Base-by-base conservation (phyloP, 2,113 vertebrate species). In the Montifringilla adamsi region DNA sequence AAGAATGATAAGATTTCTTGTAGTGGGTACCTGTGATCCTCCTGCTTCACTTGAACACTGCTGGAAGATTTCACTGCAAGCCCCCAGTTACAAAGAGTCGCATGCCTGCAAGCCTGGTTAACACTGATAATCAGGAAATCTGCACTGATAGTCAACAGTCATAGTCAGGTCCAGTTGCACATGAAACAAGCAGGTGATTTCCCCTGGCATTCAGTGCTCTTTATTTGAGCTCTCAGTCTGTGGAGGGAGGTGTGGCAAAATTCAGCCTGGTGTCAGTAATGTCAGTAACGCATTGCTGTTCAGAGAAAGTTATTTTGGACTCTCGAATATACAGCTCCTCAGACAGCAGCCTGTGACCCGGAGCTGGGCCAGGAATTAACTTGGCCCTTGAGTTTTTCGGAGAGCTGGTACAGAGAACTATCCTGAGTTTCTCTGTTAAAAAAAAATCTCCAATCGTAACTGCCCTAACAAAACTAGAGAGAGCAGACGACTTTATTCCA, bases 231-330 rank as follows among this genome's bases (percentile, higher is more conserved):
- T 35, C 55, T 90, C 28, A 20, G 41, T 63, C 80, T 59, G 35
- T 66, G 50, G 59, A 90, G 88, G 77, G 59, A 91, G 77, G 75
- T 94, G 85, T 93, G 77, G 77, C 78, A 89, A 92, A 85, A 89
- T n/a, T 70, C 86, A 70, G 59, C 46, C 49, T 41, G 53, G 52
- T 85, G 75, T 89, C 85, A 77, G 72, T 76, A 64, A 62, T 63
- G 75, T 87, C 85, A 88, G 84, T 64, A 92, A 84, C 0, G 0
- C 47, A 5, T 56, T 2, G 8, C 56, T 88, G 60, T 91, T 87
- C 0, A 0, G 73, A 78, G 80, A 74, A 91, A 78, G 84, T 86
- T 95, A 77, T 87, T 94, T 94, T 91, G 87, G 69, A 95, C 56
- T 91, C 26, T 47, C 0, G 2, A 81, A 74, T 74, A 50, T 3